phyloP scores from a whole-genome alignment of 2,113 vertebrate genomes.

The Procavia capensis region DNA sequence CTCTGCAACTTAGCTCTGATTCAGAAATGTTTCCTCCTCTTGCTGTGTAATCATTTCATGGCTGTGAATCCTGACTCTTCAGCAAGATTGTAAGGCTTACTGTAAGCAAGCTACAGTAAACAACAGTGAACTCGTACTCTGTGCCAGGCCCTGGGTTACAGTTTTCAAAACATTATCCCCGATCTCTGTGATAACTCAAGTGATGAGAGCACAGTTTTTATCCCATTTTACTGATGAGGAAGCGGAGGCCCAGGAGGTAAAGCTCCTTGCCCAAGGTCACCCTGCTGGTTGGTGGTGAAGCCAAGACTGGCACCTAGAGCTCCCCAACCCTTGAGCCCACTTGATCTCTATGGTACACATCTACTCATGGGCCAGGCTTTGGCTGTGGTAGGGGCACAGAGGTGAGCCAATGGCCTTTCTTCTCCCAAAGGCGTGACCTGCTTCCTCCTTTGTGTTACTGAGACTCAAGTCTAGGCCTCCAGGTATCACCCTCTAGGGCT shows the following conservation, averaged over 20 bases:
- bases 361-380: not conserved
- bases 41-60: not conserved
- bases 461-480: not conserved
- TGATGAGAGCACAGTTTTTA: rapidly evolving
- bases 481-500: not conserved
- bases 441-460: rapidly evolving
- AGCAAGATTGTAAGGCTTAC: not conserved
- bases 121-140: not conserved
- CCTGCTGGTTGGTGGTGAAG: not conserved
- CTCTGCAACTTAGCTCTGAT: not conserved
- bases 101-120: not conserved
- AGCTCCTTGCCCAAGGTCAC: not conserved
- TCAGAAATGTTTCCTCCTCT: not conserved
- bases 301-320: not conserved
- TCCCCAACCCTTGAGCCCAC: not conserved
- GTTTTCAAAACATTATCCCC: not conserved
- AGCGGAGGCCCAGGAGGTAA: too few relatives aligned
- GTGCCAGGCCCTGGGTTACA: not conserved
- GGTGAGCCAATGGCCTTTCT: not conserved
- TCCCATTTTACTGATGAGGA: not conserved
- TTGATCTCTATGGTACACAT: rapidly evolving
- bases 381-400: not conserved
- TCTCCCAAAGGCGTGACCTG: not conserved
- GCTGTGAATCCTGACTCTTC: not conserved
- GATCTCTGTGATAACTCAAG: too few relatives aligned